These are phyloP conservation scores for Apostichopus japonicus DNA, from an alignment of 35 echinoderm and acorn worm species.

Conservation along the genomic window DNA sequence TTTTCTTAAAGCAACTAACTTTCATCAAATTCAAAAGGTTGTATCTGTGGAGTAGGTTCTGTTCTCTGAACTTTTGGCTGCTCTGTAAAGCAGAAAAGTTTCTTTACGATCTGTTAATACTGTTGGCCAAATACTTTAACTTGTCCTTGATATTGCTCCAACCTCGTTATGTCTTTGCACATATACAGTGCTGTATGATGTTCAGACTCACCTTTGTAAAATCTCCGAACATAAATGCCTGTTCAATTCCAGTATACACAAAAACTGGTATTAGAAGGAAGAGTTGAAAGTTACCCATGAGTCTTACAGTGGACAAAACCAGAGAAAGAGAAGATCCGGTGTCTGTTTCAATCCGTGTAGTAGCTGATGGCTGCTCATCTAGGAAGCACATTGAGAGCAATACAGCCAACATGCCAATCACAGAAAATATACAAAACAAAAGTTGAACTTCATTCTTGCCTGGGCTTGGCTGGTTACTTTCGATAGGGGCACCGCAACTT, in stretches of 20 bases:
- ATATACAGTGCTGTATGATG: too few species aligned
- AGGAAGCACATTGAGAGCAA: conserved; percentile 58
- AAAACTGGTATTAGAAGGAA: conserved; percentile 63
- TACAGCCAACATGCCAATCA: conserved; percentile 46
- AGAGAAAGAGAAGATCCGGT: background rate
- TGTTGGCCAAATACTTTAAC: too few species aligned
- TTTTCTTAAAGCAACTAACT: too few species aligned
- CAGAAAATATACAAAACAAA: conserved; percentile 43
- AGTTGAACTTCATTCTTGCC: background rate
- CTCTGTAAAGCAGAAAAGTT: too few species aligned
- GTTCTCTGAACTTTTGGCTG: too few species aligned
- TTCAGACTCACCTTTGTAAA: conserved; percentile 65
- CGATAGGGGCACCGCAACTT: conserved; percentile 20
- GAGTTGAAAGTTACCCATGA: conserved; percentile 22
- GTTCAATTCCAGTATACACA: conserved; percentile 64
- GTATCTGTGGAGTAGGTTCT: too few species aligned
- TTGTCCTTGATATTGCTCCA: too few species aligned
- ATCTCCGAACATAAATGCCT: conserved; percentile 68
- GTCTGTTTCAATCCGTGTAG: background rate
- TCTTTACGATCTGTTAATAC: too few species aligned
- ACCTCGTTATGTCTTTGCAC: too few species aligned
- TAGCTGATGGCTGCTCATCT: conserved; percentile 28
- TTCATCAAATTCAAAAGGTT: too few species aligned
- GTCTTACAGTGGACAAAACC: conserved; percentile 36
- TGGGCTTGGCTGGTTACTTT: background rate